phyloP scores from a whole-genome alignment of 2,797 vertebrate genomes.

The Rhinogobio ventralis region DNA sequence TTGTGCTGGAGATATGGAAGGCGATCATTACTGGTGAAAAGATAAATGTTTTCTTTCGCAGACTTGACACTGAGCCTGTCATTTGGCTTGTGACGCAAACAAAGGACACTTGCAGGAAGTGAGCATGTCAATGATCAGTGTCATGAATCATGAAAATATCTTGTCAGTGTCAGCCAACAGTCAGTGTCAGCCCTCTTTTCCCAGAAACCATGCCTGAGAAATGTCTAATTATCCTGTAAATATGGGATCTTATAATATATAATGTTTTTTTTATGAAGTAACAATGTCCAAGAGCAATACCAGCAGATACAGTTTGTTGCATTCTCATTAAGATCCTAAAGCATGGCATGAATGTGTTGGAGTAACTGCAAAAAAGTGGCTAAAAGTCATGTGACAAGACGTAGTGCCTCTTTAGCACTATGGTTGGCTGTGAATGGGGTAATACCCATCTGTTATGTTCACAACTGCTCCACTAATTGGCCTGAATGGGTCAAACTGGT shows the following conservation, averaged over 20 bases:
- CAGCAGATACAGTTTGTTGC: neutral
- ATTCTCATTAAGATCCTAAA: conserved; percentile 16
- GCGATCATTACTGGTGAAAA: conserved; percentile 19
- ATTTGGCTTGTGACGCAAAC: conserved; percentile 24
- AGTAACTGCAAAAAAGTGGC: neutral
- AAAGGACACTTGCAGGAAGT: conserved; percentile 15
- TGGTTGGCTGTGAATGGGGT: conserved; percentile 10
- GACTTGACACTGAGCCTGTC: conserved; percentile 3
- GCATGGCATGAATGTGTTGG: neutral
- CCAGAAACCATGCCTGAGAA: neutral
- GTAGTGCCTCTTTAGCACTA: neutral
- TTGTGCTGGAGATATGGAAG: conserved; percentile 20
- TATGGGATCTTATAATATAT: neutral
- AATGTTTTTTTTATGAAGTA: neutral
- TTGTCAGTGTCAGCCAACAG: neutral
- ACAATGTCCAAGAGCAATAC: neutral
- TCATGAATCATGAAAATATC: neutral
- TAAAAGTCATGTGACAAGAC: conserved; percentile 5
- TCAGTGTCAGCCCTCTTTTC: neutral
- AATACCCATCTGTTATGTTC: neutral
- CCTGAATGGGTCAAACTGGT: conserved; percentile 27
- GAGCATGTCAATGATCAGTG: conserved; percentile 2
- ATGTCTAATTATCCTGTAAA: neutral
- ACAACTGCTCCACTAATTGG: neutral
- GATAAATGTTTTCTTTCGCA: neutral